A percentile compares a stretch with the other conserved stretches of the same genome.
These are phyloP conservation scores for Gobio gobio DNA, from an alignment of 2,113 vertebrate genomes.

Conservation along the genomic window DNA sequence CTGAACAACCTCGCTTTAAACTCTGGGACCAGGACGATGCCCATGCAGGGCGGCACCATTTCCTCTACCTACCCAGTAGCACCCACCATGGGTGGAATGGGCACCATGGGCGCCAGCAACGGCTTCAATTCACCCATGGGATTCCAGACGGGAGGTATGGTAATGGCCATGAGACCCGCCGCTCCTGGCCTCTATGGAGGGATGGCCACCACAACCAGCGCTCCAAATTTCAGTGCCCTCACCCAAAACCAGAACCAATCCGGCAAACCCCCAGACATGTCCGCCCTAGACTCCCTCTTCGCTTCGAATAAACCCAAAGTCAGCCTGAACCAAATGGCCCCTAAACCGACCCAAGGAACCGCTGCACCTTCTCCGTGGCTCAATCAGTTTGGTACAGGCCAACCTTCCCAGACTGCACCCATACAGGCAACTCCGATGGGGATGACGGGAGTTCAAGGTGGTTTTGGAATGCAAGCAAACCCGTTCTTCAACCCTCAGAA, in stretches of 20 bases:
- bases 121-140: conserved; percentile 84
- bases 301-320: conserved; percentile 92
- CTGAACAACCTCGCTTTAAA: conserved; percentile 80
- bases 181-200: conserved; percentile 82
- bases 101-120: conserved; percentile 79
- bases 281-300: conserved; percentile 91
- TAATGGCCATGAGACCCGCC: conserved; percentile 76
- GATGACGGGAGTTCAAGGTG: conserved; percentile 78
- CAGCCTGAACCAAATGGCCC: conserved; percentile 90
- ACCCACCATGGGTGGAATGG: conserved; percentile 70
- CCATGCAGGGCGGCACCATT: conserved; percentile 67
- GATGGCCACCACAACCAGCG: conserved; percentile 78
- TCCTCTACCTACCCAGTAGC: conserved; percentile 78
- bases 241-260: conserved; percentile 76
- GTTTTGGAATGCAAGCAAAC: conserved; percentile 92
- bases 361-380: conserved; percentile 84
- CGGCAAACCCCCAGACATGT: conserved; percentile 84
- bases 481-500: conserved; percentile 97
- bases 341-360: conserved; percentile 71
- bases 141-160: conserved; percentile 84
- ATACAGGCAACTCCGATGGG: conserved; percentile 68
- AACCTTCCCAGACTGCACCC: conserved; percentile 76
- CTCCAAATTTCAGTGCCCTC: conserved; percentile 85
- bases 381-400: conserved; percentile 83
- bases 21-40: conserved; percentile 74